A percentile compares a stretch with the other conserved stretches of the same genome.
phyloP scores from a whole-genome alignment of 1,140 invertebrate species.

The Tetragonula clypearis region DNA sequence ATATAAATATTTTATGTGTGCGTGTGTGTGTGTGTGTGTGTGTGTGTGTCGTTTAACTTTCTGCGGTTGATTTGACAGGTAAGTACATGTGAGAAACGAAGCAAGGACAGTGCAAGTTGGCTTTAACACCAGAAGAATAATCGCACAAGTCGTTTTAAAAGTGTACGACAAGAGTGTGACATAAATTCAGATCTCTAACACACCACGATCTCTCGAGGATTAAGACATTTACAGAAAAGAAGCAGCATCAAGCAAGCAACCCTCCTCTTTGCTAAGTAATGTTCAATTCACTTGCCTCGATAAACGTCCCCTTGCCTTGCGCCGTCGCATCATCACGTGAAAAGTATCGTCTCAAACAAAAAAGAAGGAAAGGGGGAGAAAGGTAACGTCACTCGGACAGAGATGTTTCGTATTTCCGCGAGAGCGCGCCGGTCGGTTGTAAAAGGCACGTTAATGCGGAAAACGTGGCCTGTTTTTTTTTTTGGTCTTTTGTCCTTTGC shows the following conservation, averaged over 20 bases:
- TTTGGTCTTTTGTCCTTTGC: slow-evolving; percentile 33
- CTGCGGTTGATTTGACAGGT: background rate
- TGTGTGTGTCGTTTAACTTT: background rate
- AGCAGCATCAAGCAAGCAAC: background rate
- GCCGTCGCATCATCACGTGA: background rate
- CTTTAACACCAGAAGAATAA: no score
- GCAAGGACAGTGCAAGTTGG: no score
- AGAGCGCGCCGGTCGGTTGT: background rate
- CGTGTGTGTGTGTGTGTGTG: no score
- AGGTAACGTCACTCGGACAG: background rate
- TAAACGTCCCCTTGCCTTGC: no score
- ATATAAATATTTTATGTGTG: no score
- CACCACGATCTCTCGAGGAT: background rate
- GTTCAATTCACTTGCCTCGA: background rate
- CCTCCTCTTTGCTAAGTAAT: background rate
- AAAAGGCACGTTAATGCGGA: slow-evolving; percentile 47
- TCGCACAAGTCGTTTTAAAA: no score
- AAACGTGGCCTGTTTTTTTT: slow-evolving; percentile 40
- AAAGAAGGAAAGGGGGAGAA: background rate
- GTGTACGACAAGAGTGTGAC: background rate
- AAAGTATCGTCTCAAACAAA: background rate
- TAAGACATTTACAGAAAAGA: no score
- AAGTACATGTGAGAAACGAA: background rate
- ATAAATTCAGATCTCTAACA: no score
- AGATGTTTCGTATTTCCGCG: background rate